These are phyloP conservation scores for Gorsachius goisagi DNA, from an alignment of 2,113 vertebrate genomes.

Conservation along the genomic window DNA sequence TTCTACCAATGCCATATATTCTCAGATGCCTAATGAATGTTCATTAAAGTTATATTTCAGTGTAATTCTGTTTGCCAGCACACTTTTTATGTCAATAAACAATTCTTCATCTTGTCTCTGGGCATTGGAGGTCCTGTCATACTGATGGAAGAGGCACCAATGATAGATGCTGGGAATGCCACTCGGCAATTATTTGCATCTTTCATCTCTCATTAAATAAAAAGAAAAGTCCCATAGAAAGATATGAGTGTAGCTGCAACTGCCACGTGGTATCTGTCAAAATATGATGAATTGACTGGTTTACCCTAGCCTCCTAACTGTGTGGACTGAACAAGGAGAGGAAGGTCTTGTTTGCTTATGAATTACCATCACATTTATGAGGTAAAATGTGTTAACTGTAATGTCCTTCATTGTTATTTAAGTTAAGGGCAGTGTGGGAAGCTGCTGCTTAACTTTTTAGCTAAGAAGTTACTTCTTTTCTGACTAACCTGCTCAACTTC, in stretches of 20 bases:
- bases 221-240: not conserved
- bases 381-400: not conserved
- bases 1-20: not conserved
- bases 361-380: not conserved
- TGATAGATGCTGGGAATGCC: not conserved
- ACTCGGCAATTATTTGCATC: not conserved
- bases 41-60: not conserved
- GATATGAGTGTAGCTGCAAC: not conserved
- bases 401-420: not conserved
- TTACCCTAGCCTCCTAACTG: not conserved
- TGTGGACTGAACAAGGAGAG: not conserved
- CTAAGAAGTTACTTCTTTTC: not conserved
- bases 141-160: not conserved
- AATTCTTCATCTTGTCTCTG: not conserved
- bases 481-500: not conserved
- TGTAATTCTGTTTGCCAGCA: not conserved
- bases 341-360: not conserved
- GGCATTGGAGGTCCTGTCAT: not conserved
- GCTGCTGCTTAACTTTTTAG: not conserved
- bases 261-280: not conserved
- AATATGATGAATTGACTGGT: not conserved
- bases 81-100: not conserved
- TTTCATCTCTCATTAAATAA: slow-evolving; percentile 25
- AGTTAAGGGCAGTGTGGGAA: not conserved
- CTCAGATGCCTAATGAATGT: not conserved